Evolutionary conservation across 2,888 invertebrate genomes (phyloP).

Genomic region (Calameuta filiformis): DNA sequence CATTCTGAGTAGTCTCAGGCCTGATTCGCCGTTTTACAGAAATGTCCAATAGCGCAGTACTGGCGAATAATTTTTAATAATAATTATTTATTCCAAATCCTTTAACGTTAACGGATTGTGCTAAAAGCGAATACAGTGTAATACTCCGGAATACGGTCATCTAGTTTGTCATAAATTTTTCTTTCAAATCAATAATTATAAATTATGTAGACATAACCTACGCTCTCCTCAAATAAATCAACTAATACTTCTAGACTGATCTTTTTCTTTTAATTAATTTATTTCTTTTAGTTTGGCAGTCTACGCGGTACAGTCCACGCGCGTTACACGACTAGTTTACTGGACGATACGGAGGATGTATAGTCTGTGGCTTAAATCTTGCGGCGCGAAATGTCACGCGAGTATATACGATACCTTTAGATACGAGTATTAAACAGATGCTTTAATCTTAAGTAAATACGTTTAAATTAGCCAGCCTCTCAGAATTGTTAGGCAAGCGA

Average conservation of each 20-base stretch:
- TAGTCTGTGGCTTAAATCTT: background rate
- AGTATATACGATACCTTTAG: background rate
- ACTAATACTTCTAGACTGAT: background rate
- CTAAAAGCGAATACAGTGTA: background rate
- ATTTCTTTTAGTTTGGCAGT: background rate
- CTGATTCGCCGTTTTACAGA: constrained; percentile 71
- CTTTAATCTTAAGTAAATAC: background rate
- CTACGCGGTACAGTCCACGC: background rate
- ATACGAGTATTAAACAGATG: background rate
- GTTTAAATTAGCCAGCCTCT: constrained; percentile 27
- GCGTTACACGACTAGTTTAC: background rate
- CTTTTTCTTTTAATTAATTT: background rate
- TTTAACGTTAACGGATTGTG: background rate
- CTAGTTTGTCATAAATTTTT: background rate
- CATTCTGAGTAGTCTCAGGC: constrained; percentile 73
- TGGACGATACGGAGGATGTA: background rate
- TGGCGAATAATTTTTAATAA: background rate
- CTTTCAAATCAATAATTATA: background rate
- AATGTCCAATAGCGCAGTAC: constrained; percentile 27
- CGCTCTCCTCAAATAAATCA: background rate
- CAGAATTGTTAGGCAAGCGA: constrained; percentile 26
- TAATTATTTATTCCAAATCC: background rate
- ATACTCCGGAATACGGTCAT: background rate
- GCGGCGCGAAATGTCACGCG: background rate
- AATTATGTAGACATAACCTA: background rate